Percentiles rank a stretch among this genome's conserved stretches.
These are phyloP conservation scores for Solenodon paradoxus DNA, from an alignment of 2,113 vertebrate species.

Conservation along the genomic window DNA sequence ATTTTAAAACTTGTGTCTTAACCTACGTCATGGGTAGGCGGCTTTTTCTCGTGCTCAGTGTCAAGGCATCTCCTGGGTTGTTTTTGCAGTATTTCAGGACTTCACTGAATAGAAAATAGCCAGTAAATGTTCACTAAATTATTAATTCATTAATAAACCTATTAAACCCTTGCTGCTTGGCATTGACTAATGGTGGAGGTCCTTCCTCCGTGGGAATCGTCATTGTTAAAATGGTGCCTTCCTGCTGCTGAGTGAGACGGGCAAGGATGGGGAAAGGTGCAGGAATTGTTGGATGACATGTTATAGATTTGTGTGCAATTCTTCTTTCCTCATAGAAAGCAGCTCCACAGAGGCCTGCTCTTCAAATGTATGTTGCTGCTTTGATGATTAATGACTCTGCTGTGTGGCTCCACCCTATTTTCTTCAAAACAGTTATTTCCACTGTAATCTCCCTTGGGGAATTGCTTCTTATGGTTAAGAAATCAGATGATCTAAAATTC, in stretches of 20 bases:
- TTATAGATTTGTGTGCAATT: background rate
- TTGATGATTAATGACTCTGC: slow-evolving; percentile 61
- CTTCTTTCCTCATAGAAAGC: slow-evolving; percentile 44
- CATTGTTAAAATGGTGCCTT: background rate
- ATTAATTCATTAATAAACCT: slow-evolving; percentile 62
- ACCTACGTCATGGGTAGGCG: background rate
- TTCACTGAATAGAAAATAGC: slow-evolving; percentile 51
- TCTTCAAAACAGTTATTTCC: slow-evolving; percentile 72
- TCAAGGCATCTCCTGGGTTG: background rate
- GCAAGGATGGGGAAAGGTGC: background rate
- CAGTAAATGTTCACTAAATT: slow-evolving; percentile 13
- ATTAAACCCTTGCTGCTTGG: slow-evolving; percentile 40
- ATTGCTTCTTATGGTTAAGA: slow-evolving; percentile 58
- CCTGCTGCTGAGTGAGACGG: background rate
- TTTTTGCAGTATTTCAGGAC: background rate
- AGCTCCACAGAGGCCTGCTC: background rate
- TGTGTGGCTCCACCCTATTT: slow-evolving; percentile 42
- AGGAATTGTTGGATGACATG: background rate
- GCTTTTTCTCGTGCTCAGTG: background rate
- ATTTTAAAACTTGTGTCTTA: background rate
- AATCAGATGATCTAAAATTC: slow-evolving; percentile 53
- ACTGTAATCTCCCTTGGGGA: slow-evolving; percentile 30
- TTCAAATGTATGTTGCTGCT: slow-evolving; percentile 45
- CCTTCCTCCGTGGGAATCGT: background rate
- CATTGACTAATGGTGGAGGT: background rate